Conservation (phyloP, 2,797 vertebrate species). For the Taeniopygia guttata region DNA sequence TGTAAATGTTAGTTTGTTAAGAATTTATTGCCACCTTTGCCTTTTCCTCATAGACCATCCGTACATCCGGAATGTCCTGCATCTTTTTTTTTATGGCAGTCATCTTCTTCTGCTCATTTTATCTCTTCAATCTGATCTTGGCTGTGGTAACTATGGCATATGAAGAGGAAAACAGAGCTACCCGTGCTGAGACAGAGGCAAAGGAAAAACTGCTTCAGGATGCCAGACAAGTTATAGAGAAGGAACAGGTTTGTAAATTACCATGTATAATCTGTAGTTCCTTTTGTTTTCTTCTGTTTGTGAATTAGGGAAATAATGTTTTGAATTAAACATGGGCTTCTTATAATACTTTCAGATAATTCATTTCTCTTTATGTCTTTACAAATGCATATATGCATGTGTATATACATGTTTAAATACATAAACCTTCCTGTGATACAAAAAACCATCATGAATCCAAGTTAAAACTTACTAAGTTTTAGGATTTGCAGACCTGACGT, state of each 20-base stretch:
- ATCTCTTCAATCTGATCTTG: constrained; percentile 78
- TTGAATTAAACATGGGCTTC: neutral
- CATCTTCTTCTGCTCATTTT: constrained; percentile 80
- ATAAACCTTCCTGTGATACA: neutral
- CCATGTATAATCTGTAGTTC: neutral
- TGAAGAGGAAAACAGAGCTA: constrained; percentile 74
- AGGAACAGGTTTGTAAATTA: constrained; percentile 66
- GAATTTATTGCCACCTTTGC: neutral
- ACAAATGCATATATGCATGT: neutral
- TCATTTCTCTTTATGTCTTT: neutral
- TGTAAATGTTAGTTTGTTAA: neutral
- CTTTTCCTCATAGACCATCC: constrained; percentile 64
- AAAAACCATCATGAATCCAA: neutral
- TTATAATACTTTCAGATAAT: neutral
- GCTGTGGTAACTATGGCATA: constrained; percentile 81
- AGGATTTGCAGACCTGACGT: neutral
- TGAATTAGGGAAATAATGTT: neutral
- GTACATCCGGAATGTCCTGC: constrained; percentile 51
- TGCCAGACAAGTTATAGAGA: constrained; percentile 62
- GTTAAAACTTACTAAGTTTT: neutral
- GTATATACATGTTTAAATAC: neutral
- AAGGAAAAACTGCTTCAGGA: constrained; percentile 72
- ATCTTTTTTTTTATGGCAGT: constrained; percentile 71
- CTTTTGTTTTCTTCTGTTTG: neutral
- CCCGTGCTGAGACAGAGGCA: constrained; percentile 70